These are phyloP conservation scores for Gryllus bimaculatus DNA, from an alignment of 1,140 invertebrate species.

Conservation along the genomic window DNA sequence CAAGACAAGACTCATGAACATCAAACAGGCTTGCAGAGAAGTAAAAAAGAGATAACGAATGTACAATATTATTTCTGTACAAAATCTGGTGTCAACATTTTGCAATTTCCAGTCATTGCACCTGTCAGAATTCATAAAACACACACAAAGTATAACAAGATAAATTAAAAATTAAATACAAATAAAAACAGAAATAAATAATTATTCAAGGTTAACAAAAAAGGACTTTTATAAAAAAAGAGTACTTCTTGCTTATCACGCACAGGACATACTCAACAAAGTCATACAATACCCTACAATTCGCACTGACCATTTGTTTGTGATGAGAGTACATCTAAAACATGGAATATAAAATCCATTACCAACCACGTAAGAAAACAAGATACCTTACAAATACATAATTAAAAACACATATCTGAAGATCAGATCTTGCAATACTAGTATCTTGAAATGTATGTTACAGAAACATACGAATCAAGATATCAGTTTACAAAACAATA, in stretches of 20 bases:
- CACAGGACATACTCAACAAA: background rate
- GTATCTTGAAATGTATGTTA: background rate
- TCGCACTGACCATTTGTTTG: background rate
- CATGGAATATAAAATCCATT: background rate
- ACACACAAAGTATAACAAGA: conserved; percentile 17
- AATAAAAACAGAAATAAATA: conserved; percentile 23
- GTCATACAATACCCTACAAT: background rate
- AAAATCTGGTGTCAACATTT: conserved; percentile 5
- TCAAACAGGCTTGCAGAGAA: conserved; percentile 3
- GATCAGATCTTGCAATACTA: background rate
- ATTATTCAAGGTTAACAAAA: conserved; percentile 22
- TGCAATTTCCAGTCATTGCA: background rate
- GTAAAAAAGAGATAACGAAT: conserved; percentile 5
- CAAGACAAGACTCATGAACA: conserved; percentile 1
- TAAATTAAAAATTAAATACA: conserved; percentile 24
- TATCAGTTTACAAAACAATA: background rate
- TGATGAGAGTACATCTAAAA: background rate
- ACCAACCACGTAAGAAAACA: background rate
- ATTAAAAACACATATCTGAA: background rate
- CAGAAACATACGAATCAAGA: background rate
- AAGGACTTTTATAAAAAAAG: background rate
- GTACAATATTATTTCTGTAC: background rate
- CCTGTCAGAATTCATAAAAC: conserved; percentile 10
- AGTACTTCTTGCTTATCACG: background rate
- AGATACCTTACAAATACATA: background rate